Evolutionary conservation across 2,888 invertebrate species (phyloP).

Genomic region (Limenitis camilla): DNA sequence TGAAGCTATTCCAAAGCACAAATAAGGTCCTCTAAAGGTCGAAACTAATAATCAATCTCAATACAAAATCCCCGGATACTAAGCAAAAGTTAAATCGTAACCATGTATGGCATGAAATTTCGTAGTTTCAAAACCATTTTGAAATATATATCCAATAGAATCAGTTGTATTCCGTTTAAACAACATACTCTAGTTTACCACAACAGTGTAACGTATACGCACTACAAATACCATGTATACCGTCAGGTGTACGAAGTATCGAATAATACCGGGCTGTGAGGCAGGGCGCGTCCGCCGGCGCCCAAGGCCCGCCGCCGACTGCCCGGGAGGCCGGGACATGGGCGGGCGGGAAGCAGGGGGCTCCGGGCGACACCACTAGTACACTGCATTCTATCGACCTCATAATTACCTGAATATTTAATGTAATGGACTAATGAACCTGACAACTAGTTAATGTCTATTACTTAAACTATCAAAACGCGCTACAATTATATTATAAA

Average conservation of each 20-base stretch:
- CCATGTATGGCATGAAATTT: not conserved
- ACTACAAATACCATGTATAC: not conserved
- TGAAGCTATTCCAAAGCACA: no score
- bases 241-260: not conserved
- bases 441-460: no score
- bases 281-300: conserved; percentile 29
- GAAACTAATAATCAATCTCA: no score
- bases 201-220: not conserved
- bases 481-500: no score
- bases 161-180: not conserved
- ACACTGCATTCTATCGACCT: conserved; percentile 8
- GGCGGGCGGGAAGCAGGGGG: conserved; percentile 4
- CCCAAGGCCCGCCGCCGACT: conserved; percentile 37
- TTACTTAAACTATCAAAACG: no score
- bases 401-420: conserved; percentile 6
- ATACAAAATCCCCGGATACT: no score
- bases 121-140: not conserved
- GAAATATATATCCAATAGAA: not conserved
- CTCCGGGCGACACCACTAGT: conserved; percentile 2
- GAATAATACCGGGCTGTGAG: not conserved
- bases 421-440: not conserved
- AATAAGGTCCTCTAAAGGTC: no score
- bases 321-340: conserved; percentile 10
- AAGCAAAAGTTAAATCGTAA: no score
- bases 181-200: no score